Evolutionary conservation across 2,888 invertebrate species (phyloP).

Genomic region (Endotricha flammealis): DNA sequence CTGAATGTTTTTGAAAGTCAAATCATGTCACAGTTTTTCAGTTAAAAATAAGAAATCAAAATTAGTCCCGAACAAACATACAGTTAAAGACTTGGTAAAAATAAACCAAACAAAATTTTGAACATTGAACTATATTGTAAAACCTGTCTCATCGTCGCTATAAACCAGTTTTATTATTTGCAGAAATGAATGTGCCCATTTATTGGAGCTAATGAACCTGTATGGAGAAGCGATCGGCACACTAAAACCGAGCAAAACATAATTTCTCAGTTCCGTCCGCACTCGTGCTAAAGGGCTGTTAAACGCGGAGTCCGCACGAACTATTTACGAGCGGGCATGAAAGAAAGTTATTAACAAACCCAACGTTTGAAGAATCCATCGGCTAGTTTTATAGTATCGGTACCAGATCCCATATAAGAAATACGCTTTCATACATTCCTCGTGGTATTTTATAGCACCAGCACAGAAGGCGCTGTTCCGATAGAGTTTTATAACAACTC

Average conservation of each 20-base stretch:
- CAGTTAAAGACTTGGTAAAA: background rate
- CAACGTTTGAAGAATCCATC: slow-evolving; percentile 37
- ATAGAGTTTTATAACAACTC: slow-evolving; percentile 3
- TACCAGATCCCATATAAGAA: slow-evolving; percentile 25
- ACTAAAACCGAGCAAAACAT: slow-evolving; percentile 24
- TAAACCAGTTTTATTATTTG: slow-evolving; percentile 13
- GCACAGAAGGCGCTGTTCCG: background rate
- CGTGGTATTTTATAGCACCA: slow-evolving; percentile 19
- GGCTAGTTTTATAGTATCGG: slow-evolving; percentile 35
- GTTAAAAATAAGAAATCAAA: too few species aligned
- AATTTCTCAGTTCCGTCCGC: slow-evolving; percentile 39
- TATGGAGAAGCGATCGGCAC: slow-evolving; percentile 23
- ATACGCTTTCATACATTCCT: slow-evolving; percentile 18
- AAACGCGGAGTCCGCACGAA: slow-evolving; percentile 45
- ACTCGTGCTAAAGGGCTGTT: slow-evolving; percentile 41
- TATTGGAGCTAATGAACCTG: slow-evolving; percentile 34
- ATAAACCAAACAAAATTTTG: slow-evolving; percentile 5
- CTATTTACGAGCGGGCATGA: slow-evolving; percentile 53
- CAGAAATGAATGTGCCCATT: slow-evolving; percentile 23
- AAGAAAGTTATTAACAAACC: slow-evolving; percentile 48
- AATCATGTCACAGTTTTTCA: too few species aligned
- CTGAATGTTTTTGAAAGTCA: too few species aligned
- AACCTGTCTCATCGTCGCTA: slow-evolving; percentile 4
- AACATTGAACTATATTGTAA: too few species aligned
- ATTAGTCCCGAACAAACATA: too few species aligned